Conservation (phyloP, 1,140 invertebrate genomes). For the Polyergus mexicanus region DNA sequence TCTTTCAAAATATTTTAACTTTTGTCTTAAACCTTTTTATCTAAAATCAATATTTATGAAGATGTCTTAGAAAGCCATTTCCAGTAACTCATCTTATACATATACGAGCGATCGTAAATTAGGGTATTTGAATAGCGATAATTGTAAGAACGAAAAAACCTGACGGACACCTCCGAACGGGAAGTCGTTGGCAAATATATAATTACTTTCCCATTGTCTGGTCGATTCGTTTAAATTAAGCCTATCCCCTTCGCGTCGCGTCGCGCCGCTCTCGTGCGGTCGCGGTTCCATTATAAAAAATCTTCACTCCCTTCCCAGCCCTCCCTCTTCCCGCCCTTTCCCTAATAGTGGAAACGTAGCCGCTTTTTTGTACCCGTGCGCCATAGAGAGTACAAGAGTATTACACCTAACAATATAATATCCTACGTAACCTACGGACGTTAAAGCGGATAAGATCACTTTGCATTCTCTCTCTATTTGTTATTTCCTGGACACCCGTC, state of each 20-base stretch:
- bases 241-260: conserved; percentile 20
- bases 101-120: not conserved
- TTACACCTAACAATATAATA: conserved; percentile 77
- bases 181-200: conserved; percentile 47
- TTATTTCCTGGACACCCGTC: conserved; percentile 46
- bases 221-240: conserved; percentile 59
- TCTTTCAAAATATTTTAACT: no score
- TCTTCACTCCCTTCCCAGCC: conserved; percentile 46
- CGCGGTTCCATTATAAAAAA: conserved; percentile 62
- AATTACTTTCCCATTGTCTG: conserved; percentile 52
- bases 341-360: conserved; percentile 76
- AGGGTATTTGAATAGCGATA: not conserved
- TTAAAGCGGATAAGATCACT: conserved; percentile 84
- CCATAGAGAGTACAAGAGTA: conserved; percentile 73
- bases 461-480: conserved; percentile 72
- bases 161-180: conserved; percentile 32
- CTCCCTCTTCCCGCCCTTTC: conserved; percentile 39
- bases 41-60: no score
- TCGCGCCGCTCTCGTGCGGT: conserved; percentile 47
- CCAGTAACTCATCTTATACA: not conserved
- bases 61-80: no score
- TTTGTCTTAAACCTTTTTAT: no score
- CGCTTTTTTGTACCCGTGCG: conserved; percentile 72
- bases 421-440: conserved; percentile 79
- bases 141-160: conserved; percentile 19